Percentiles rank a stretch among this genome's conserved stretches.
phyloP scores from a whole-genome alignment of 2,797 vertebrate species.

The Sternotherus odoratus region DNA sequence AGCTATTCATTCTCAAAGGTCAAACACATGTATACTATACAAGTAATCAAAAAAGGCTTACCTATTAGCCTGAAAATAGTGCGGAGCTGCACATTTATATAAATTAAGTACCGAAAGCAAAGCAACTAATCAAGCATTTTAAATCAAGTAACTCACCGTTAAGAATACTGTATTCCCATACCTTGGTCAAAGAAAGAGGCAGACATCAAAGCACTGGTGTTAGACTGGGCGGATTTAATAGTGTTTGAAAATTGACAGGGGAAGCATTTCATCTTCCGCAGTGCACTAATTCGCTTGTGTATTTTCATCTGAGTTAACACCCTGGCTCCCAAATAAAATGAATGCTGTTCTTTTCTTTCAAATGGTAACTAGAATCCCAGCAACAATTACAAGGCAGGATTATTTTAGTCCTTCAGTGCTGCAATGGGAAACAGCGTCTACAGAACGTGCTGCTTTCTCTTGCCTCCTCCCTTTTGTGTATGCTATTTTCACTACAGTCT shows the following conservation, averaged over 20 bases:
- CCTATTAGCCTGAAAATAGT: not conserved
- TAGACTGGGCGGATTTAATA: slow-evolving; percentile 33
- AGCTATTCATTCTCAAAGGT: not conserved
- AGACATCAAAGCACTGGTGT: slow-evolving; percentile 62
- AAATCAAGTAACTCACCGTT: not conserved
- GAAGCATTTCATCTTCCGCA: slow-evolving; percentile 67
- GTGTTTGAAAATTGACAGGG: slow-evolving; percentile 50
- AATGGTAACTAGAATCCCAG: not conserved
- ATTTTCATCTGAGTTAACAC: slow-evolving; percentile 57
- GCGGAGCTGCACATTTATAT: not conserved
- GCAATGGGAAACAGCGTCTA: not conserved
- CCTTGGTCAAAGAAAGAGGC: slow-evolving; percentile 54
- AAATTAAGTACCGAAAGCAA: not conserved
- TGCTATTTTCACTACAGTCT: slow-evolving; percentile 36
- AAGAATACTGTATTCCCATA: slow-evolving; percentile 35
- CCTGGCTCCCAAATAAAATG: slow-evolving; percentile 6
- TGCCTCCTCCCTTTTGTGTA: not conserved
- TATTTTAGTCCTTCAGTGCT: not conserved
- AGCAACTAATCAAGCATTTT: not conserved
- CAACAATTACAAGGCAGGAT: not conserved
- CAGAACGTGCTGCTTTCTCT: not conserved
- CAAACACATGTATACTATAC: not conserved
- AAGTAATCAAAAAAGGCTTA: not conserved
- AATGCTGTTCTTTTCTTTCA: not conserved
- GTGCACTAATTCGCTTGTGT: slow-evolving; percentile 9